A percentile compares a stretch with the other conserved stretches of the same genome.
These are phyloP conservation scores for Neotoma lepida DNA, from an alignment of 2,113 vertebrate species.

Conservation along the genomic window DNA sequence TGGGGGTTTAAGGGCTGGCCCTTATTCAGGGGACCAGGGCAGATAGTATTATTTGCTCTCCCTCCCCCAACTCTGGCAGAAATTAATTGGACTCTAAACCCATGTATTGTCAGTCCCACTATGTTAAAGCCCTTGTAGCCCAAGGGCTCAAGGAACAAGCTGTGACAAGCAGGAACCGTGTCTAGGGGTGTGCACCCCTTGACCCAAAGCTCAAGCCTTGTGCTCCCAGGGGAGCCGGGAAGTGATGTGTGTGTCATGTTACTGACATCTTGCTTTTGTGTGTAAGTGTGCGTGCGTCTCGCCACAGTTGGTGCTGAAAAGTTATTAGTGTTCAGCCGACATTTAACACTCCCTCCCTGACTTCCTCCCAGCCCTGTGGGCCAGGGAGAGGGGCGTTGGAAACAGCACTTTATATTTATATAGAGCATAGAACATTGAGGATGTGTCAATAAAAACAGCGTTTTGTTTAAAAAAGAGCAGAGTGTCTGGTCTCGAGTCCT, in stretches of 20 bases:
- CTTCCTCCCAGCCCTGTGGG: slow-evolving; percentile 69
- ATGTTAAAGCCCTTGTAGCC: slow-evolving; percentile 19
- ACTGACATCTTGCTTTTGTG: neutral
- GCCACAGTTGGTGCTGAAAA: slow-evolving; percentile 39
- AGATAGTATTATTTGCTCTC: neutral
- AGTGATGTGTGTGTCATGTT: neutral
- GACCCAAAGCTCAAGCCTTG: slow-evolving; percentile 8
- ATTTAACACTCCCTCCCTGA: slow-evolving; percentile 64
- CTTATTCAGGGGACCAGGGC: neutral
- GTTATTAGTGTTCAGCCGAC: slow-evolving; percentile 67
- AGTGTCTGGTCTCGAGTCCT: slow-evolving; percentile 3
- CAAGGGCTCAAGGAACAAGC: slow-evolving; percentile 52
- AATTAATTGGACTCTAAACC: slow-evolving; percentile 40
- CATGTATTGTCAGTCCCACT: neutral
- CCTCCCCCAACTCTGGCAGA: neutral
- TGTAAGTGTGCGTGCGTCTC: neutral
- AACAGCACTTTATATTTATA: slow-evolving; percentile 85
- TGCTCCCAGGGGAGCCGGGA: neutral
- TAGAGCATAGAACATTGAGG: slow-evolving; percentile 56
- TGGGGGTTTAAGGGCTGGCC: slow-evolving; percentile 37
- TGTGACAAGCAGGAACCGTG: slow-evolving; percentile 66
- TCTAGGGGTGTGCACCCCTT: neutral
- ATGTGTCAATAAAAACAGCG: slow-evolving; percentile 74
- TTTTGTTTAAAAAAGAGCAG: slow-evolving; percentile 72
- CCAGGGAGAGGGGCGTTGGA: slow-evolving; percentile 36